Evolutionary conservation across 2,113 vertebrate species (phyloP), one percentile per base, ranked within the genome.

Genomic region (Indri indri): DNA sequence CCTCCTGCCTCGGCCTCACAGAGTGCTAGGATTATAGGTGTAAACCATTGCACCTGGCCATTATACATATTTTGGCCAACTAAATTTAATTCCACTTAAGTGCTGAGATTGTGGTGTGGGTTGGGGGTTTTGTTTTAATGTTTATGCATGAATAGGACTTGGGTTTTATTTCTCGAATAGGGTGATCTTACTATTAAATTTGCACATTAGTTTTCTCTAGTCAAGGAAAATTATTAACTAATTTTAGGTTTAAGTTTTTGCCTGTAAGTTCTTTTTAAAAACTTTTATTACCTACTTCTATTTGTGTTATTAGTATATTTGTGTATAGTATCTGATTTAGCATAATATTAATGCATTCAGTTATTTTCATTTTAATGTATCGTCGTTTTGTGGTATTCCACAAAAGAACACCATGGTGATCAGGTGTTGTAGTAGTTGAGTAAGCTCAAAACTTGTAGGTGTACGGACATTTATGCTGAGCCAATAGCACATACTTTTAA

Each of bases 211-310:
- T 91, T 89, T 92, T 87, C 52, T 40, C 77, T 52, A 20, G 8
- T 87, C 32, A 88, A 61, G 40, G 57, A 59, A 83, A 90, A 30
- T 85, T 47, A 18, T 42, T 80, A 83, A 70, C 6, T 5, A 30
- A n/a, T 89, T 89, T 77, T 47, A 30, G 25, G 27, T 71, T 82
- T 93, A 93, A 34, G 12, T 90, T 96, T 98, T 50, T 34, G 70
- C 25, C 16, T 42, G 37, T 71, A 30, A 47, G n/a, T 77, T 85
- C 95, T 59, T 45, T 81, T 59, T 2, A 91, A 37, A 91, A 37
- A 42, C 27, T 66, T 73, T 71, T 89, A 12, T 47, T 6, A 14
- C 23, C 12, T 47, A 11, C 52, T 71, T 84, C 30, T 57, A 16
- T 93, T 73, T 45, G 23, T 63, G 1, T 76, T 71, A 13, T 81